Percentiles rank a stretch among this genome's conserved stretches.
Evolutionary conservation across 1,140 invertebrate genomes (phyloP).

Genomic region (Nasonia vitripennis): DNA sequence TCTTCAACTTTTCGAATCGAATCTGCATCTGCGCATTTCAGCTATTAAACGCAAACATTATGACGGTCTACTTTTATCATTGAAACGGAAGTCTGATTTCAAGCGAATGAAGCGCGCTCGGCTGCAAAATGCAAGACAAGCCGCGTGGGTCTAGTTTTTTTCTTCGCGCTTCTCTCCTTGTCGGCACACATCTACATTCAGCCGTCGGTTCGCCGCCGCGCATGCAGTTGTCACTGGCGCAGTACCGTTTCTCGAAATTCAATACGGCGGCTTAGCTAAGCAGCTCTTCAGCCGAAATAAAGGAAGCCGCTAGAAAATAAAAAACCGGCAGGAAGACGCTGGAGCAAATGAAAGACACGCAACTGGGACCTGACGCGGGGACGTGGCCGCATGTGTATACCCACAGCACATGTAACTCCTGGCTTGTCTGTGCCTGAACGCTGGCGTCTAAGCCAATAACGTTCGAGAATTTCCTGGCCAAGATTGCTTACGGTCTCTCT

Average conservation of each 20-base stretch:
- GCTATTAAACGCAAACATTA: not conserved
- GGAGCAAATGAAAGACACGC: conserved; percentile 3
- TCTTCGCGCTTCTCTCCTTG: not conserved
- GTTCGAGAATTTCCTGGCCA: not conserved
- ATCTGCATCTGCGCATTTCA: not conserved
- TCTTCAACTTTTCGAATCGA: not conserved
- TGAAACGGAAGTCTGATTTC: too few relatives aligned
- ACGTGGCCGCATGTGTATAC: not conserved
- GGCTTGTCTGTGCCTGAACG: not conserved
- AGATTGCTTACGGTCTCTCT: not conserved
- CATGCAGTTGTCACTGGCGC: not conserved
- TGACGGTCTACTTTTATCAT: too few relatives aligned
- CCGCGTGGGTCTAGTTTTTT: not conserved
- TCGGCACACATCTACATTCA: not conserved
- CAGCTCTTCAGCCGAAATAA: not conserved
- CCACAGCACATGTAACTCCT: not conserved
- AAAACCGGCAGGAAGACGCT: not conserved
- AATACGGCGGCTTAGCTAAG: conserved; percentile 23
- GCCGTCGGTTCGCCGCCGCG: not conserved
- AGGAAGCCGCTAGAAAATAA: not conserved
- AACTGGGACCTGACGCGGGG: not conserved
- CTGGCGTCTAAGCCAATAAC: not conserved
- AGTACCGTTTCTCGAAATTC: conserved; percentile 40
- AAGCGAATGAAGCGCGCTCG: too few relatives aligned
- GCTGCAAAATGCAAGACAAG: not conserved